phyloP scores from a whole-genome alignment of 2,113 vertebrate genomes.

The Aphelocoma coerulescens region DNA sequence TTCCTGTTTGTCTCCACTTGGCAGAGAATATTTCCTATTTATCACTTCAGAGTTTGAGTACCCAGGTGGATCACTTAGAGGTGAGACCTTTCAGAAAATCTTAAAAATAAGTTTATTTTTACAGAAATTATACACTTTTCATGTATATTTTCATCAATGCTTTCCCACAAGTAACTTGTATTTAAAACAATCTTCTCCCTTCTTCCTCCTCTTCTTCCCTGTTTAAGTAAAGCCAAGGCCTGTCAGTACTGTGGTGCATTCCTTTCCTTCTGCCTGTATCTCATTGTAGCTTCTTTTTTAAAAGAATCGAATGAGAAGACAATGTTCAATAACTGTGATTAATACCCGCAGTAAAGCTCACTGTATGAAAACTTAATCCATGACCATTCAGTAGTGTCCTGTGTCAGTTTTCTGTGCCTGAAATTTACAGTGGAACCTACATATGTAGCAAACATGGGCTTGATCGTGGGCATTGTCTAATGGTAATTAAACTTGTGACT shows the following conservation, averaged over 20 bases:
- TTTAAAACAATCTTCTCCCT: neutral
- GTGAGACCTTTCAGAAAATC: neutral
- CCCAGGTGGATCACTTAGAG: neutral
- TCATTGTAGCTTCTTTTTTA: neutral
- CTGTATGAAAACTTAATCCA: neutral
- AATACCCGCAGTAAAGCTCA: neutral
- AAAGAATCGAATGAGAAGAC: neutral
- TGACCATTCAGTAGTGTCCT: neutral
- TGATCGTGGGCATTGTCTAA: neutral
- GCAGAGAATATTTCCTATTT: neutral
- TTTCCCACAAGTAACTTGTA: neutral
- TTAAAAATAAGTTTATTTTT: neutral
- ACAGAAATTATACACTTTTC: fast-evolving
- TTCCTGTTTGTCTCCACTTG: neutral
- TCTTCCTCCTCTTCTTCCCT: neutral
- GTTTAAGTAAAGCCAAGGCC: neutral
- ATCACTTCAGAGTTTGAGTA: neutral
- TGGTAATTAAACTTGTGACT: neutral
- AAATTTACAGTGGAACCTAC: neutral
- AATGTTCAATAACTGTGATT: neutral
- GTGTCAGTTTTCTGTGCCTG: neutral
- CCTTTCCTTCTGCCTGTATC: neutral
- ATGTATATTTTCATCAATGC: neutral
- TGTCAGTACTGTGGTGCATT: neutral
- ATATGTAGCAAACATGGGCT: neutral